A percentile compares a stretch with the other conserved stretches of the same genome.
Conservation (phyloP, 2,888 invertebrate species). For the Salticus scenicus region DNA sequence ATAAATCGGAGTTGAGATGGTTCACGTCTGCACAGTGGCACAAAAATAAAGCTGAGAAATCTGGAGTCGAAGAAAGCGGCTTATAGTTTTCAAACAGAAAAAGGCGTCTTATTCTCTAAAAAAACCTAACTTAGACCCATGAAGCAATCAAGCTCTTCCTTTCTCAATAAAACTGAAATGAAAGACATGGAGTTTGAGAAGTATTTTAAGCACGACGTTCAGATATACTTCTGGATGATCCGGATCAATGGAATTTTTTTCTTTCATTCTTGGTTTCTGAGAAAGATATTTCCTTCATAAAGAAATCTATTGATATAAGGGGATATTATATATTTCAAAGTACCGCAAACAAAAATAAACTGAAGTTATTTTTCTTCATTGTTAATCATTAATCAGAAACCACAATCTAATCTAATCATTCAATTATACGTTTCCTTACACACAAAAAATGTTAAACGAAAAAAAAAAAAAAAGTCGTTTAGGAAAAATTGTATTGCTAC, state of each 20-base stretch:
- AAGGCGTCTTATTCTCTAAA: background rate
- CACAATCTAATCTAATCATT: too few relatives aligned
- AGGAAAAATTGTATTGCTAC: too few relatives aligned
- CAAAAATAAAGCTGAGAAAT: constrained; percentile 4
- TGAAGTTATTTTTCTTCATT: too few relatives aligned
- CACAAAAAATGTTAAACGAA: too few relatives aligned
- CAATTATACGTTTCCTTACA: too few relatives aligned
- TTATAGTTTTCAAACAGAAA: constrained; percentile 18
- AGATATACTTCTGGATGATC: constrained; percentile 24
- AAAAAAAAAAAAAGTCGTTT: too few relatives aligned
- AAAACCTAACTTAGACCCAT: constrained; percentile 20
- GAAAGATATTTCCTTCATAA: background rate
- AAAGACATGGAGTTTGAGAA: constrained; percentile 28
- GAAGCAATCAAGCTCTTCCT: constrained; percentile 29
- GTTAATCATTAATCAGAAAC: too few relatives aligned
- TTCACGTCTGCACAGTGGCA: background rate
- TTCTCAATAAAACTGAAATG: constrained; percentile 34
- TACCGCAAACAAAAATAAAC: too few relatives aligned
- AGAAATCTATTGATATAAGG: background rate
- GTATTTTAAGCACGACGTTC: constrained; percentile 43
- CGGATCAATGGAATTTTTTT: constrained; percentile 7
- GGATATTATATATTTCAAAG: background rate
- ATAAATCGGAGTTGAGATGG: background rate
- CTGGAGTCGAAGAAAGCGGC: constrained; percentile 11
- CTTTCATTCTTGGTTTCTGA: background rate